These are phyloP conservation scores for Balaeniceps rex DNA, from an alignment of 2,113 vertebrate genomes.

Conservation along the genomic window DNA sequence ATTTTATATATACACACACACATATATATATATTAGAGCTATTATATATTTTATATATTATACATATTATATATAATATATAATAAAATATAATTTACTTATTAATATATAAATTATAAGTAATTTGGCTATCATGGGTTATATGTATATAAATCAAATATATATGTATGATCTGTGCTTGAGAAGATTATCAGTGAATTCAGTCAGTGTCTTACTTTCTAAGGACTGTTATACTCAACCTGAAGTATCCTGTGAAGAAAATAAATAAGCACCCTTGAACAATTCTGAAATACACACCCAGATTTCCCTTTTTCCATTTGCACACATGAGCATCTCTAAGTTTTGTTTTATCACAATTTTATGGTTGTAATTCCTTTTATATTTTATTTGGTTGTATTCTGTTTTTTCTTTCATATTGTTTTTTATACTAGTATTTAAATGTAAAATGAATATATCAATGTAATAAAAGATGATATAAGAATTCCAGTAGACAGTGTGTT, in stretches of 20 bases:
- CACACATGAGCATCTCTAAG: background rate
- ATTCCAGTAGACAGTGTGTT: background rate
- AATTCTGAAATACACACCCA: background rate
- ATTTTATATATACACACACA: too few species aligned
- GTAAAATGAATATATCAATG: background rate
- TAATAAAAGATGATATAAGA: background rate
- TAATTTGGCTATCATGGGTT: background rate
- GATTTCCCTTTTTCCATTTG: background rate
- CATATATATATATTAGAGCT: background rate
- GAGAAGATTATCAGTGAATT: background rate
- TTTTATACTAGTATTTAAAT: background rate
- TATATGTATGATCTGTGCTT: background rate
- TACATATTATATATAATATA: background rate
- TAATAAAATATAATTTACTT: background rate
- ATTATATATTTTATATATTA: background rate
- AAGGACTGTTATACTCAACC: background rate
- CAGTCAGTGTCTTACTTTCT: background rate
- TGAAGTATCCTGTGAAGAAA: background rate
- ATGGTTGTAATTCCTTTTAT: background rate
- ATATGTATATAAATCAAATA: background rate
- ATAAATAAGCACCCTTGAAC: background rate
- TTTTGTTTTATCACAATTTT: background rate
- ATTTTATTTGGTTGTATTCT: background rate
- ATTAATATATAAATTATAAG: background rate
- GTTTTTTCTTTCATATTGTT: background rate